Conservation (phyloP, 2,888 invertebrate species). For the Zeuzera pyrina region DNA sequence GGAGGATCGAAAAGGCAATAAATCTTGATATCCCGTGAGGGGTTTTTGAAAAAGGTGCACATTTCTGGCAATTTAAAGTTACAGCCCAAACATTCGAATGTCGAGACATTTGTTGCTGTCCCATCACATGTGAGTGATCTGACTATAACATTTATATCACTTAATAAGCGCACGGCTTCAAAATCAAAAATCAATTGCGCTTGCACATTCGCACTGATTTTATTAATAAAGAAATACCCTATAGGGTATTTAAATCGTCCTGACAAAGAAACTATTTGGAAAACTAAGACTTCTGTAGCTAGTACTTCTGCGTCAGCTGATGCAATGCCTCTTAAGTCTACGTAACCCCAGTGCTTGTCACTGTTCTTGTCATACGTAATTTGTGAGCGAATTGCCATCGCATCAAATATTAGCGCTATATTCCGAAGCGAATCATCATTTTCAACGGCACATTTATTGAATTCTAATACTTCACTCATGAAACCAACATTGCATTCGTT, state of each 20-base stretch:
- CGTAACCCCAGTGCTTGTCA: slow-evolving; percentile 13
- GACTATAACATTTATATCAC: slow-evolving; percentile 11
- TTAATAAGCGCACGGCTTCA: slow-evolving; percentile 9
- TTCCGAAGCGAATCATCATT: too few relatives aligned
- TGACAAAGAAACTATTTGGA: slow-evolving; percentile 15
- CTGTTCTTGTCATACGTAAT: slow-evolving; percentile 10
- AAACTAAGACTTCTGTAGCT: too few relatives aligned
- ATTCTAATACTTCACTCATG: too few relatives aligned
- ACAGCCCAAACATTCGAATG: too few relatives aligned
- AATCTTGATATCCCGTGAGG: too few relatives aligned
- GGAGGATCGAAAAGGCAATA: too few relatives aligned
- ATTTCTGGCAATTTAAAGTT: too few relatives aligned
- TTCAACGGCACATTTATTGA: too few relatives aligned
- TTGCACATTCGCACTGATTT: slow-evolving; percentile 10
- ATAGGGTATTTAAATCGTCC: slow-evolving; percentile 16
- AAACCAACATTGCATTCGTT: too few relatives aligned
- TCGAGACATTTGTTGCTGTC: slow-evolving; percentile 7
- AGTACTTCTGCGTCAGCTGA: slow-evolving; percentile 6
- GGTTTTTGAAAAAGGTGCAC: too few relatives aligned
- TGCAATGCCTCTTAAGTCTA: slow-evolving; percentile 15
- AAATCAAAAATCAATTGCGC: slow-evolving; percentile 9
- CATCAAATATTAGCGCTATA: too few relatives aligned
- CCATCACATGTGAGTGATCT: slow-evolving; percentile 12
- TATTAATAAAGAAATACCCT: slow-evolving; percentile 17
- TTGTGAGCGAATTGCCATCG: too few relatives aligned